These are phyloP conservation scores for Koerneria pararmatus DNA, from an alignment of 2,888 invertebrate species.

Conservation along the genomic window DNA sequence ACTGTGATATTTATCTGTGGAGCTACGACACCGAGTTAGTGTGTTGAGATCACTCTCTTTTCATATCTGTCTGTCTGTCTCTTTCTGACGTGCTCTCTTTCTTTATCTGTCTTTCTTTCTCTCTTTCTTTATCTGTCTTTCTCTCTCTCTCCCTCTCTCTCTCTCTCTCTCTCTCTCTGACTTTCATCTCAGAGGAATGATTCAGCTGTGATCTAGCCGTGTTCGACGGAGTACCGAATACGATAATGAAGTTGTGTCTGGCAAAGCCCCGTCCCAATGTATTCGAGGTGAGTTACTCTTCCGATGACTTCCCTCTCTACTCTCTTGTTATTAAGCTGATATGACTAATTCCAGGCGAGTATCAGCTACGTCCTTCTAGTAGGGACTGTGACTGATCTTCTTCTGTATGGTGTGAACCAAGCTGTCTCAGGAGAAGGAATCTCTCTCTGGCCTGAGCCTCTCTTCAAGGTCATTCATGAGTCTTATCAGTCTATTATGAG, in stretches of 20 bases:
- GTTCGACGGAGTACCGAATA: constrained; percentile 88
- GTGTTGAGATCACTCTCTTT: constrained; percentile 2
- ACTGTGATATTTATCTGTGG: constrained; percentile 96
- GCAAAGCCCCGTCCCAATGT: constrained; percentile 73
- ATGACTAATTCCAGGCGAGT: constrained; percentile 64
- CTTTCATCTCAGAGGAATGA: constrained; percentile 26
- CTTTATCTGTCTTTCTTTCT: background rate
- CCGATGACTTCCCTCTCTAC: background rate
- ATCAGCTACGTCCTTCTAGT: constrained; percentile 85
- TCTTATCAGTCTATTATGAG: background rate
- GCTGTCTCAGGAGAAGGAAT: constrained; percentile 28
- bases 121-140: background rate
- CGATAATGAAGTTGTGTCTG: constrained; percentile 86
- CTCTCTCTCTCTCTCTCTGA: background rate
- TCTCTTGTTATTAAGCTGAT: background rate
- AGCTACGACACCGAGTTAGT: constrained; percentile 81
- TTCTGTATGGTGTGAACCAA: constrained; percentile 75
- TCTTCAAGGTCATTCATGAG: constrained; percentile 90
- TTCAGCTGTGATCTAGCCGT: constrained; percentile 84
- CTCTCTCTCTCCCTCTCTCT: too few relatives aligned
- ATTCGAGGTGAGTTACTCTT: constrained; percentile 34
- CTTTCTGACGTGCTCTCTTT: too few relatives aligned
- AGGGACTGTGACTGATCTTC: constrained; percentile 89
- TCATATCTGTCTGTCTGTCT: background rate
- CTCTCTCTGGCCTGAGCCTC: constrained; percentile 43